Evolutionary conservation across 2,113 vertebrate species (phyloP).

Genomic region (Macaca fascicularis): DNA sequence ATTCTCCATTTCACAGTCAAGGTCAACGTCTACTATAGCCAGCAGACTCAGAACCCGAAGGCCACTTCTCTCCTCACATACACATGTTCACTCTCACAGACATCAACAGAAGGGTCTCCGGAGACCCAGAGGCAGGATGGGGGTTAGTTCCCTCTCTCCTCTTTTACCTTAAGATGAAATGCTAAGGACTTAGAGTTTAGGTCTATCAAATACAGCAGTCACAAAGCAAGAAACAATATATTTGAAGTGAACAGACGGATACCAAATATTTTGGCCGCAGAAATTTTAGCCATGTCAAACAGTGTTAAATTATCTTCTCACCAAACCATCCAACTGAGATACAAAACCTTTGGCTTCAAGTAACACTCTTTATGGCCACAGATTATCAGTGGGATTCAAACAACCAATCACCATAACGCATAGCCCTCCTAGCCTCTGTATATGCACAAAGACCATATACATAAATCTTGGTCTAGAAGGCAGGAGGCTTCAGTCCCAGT

Average conservation of each 20-base stretch:
- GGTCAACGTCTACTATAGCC: not conserved
- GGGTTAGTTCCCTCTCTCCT: not conserved
- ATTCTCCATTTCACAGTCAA: slow-evolving; percentile 65
- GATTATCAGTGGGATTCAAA: not conserved
- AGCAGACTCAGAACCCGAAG: slow-evolving; percentile 49
- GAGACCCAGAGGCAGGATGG: not conserved
- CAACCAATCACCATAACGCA: not conserved
- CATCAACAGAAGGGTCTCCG: slow-evolving; percentile 34
- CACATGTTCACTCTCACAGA: slow-evolving; percentile 16
- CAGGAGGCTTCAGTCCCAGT: not conserved
- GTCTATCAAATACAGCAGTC: not conserved
- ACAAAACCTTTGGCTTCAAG: not conserved
- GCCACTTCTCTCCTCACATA: slow-evolving; percentile 30
- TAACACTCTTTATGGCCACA: not conserved
- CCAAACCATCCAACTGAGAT: not conserved
- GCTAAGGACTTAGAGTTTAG: not conserved
- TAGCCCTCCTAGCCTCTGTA: not conserved
- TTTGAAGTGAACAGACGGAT: not conserved
- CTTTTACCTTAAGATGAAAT: slow-evolving; percentile 19
- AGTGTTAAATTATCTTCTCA: not conserved
- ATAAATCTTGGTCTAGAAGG: not conserved
- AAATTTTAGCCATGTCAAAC: slow-evolving; percentile 17
- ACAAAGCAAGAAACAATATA: not conserved
- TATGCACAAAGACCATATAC: not conserved
- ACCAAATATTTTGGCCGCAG: not conserved